Evolutionary conservation across 2,888 invertebrate genomes (phyloP), one percentile per base, ranked within the genome.

Genomic region (Acanthoscelides obtectus): DNA sequence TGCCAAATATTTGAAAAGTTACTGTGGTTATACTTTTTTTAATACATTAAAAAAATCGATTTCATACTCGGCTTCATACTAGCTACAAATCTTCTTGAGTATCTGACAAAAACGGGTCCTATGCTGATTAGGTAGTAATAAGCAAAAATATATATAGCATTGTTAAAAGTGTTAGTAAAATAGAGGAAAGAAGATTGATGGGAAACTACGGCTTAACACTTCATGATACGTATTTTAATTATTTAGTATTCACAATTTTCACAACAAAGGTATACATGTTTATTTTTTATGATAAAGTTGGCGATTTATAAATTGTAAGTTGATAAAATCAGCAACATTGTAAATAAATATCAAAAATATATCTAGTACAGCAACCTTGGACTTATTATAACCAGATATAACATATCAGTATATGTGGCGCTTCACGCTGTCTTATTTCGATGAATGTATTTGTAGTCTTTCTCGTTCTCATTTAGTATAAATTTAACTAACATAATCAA

Each of bases 191-290:
- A 78, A 72, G 74, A 70, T 70, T 69, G 73, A 80, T 80, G 77
- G 73, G 75, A 71, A 68, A 77, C 77, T 81, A 83, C 82, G 83
- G 84, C 81, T 78, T 82, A 84, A 84, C 84, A 83, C 84, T 84
- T 85, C 85, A 85, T 85, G 84, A 22, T 84, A 79, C 72, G 77
- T 77, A 77, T 45, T 45, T 45, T 45, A 74, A 74, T 76, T 67
- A 72, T 73, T 64, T 73, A 74, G 69, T 72, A 75, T 75, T 77
- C 70, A 73, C 72, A 75, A 73, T 74, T 74, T 71, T 74, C 74
- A 75, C 74, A 73, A 76, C 74, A 78, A 77, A 79, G 77, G 77
- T 77, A 78, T 75, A 70, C 64, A 72, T 45, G 69, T 68, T 65
- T 70, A 69, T 70, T 66, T 77, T 80, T 80, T 80, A 77, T 79